Conservation (phyloP, 1,140 invertebrate genomes). For the Drosophila guanche region DNA sequence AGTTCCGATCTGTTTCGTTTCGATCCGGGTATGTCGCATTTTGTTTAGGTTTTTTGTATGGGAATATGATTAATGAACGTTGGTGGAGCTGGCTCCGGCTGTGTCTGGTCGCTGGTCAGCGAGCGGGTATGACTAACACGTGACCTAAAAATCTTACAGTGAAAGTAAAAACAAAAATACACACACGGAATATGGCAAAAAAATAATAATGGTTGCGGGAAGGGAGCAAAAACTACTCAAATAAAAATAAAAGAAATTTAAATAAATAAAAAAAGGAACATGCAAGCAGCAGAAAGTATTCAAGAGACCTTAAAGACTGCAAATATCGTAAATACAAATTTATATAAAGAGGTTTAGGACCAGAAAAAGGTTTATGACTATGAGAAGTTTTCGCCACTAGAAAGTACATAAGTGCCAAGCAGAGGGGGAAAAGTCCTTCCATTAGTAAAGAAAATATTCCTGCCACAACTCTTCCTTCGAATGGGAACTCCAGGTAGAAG, state of each 20-base stretch:
- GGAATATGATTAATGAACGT: slow-evolving; percentile 51
- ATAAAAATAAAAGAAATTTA: slow-evolving; percentile 22
- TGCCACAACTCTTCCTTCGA: too few relatives aligned
- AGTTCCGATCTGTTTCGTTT: neutral
- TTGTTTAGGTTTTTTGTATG: slow-evolving; percentile 2
- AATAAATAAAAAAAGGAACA: neutral
- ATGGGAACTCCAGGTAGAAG: too few relatives aligned
- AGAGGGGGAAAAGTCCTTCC: too few relatives aligned
- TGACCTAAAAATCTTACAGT: slow-evolving; percentile 58
- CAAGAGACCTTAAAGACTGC: too few relatives aligned
- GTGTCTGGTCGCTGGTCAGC: slow-evolving; percentile 6
- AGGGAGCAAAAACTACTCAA: slow-evolving; percentile 21
- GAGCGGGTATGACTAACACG: slow-evolving; percentile 22
- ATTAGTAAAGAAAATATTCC: too few relatives aligned
- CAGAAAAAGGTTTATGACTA: too few relatives aligned
- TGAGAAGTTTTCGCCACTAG: too few relatives aligned
- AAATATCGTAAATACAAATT: too few relatives aligned
- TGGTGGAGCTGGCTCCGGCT: too few relatives aligned
- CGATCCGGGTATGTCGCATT: slow-evolving; percentile 13
- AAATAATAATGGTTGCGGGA: slow-evolving; percentile 21
- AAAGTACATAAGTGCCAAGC: too few relatives aligned
- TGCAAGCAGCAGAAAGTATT: too few relatives aligned
- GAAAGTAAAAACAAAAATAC: slow-evolving; percentile 53
- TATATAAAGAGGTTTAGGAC: too few relatives aligned
- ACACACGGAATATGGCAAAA: slow-evolving; percentile 11